Evolutionary conservation across 1,140 invertebrate genomes (phyloP).

Genomic region (Limonius californicus): DNA sequence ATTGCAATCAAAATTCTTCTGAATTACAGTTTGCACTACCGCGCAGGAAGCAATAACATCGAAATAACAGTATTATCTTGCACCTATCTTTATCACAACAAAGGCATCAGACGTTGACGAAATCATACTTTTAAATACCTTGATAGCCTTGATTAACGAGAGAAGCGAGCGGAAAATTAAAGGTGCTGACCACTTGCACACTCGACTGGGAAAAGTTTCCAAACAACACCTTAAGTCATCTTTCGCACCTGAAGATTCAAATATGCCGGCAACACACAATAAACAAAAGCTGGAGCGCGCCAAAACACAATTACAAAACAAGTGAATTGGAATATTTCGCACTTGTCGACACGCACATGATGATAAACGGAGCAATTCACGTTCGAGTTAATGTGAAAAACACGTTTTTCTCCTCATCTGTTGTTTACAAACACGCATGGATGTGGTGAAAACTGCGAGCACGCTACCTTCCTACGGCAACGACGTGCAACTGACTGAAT

Average conservation of each 20-base stretch:
- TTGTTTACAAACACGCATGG: slow-evolving; percentile 5
- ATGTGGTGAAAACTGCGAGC: not conserved
- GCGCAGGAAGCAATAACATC: too few species aligned
- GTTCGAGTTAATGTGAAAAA: not conserved
- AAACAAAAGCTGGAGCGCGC: not conserved
- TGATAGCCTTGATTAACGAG: not conserved
- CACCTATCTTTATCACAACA: not conserved
- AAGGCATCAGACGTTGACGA: not conserved
- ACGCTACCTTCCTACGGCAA: not conserved
- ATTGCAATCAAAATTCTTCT: not conserved
- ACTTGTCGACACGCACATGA: not conserved
- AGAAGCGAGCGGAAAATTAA: not conserved
- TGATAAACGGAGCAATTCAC: not conserved
- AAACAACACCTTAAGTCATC: not conserved
- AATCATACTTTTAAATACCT: slow-evolving; percentile 1
- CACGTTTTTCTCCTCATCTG: not conserved
- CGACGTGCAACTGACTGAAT: not conserved
- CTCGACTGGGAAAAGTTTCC: too few species aligned
- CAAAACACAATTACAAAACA: not conserved
- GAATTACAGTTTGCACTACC: too few species aligned
- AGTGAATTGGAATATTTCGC: not conserved
- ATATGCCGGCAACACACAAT: not conserved
- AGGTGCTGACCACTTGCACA: not conserved
- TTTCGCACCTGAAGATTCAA: not conserved
- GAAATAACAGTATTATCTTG: not conserved